phyloP scores from a whole-genome alignment of 2,113 vertebrate genomes.

The Ovis aries region ARS-UI_Ramb_v3.0 NC_056062.1:9980501-9981000 shows the following conservation, averaged over 20 bases:
- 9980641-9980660: background rate
- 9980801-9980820: background rate
- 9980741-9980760: background rate
- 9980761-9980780: background rate
- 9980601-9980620: background rate
- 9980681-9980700: background rate
- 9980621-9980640: background rate
- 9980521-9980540: background rate
- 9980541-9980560: background rate
- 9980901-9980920: rapidly evolving
- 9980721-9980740: background rate
- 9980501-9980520: background rate
- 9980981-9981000: background rate
- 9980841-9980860: background rate
- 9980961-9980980: background rate
- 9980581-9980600: background rate
- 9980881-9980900: background rate
- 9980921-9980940: background rate
- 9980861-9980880: rapidly evolving
- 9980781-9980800: background rate
- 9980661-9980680: background rate
- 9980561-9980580: background rate
- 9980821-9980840: background rate
- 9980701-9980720: background rate
- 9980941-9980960: background rate